phyloP scores from a whole-genome alignment of 1,140 invertebrate species.

The Sinonovacula constricta region DNA sequence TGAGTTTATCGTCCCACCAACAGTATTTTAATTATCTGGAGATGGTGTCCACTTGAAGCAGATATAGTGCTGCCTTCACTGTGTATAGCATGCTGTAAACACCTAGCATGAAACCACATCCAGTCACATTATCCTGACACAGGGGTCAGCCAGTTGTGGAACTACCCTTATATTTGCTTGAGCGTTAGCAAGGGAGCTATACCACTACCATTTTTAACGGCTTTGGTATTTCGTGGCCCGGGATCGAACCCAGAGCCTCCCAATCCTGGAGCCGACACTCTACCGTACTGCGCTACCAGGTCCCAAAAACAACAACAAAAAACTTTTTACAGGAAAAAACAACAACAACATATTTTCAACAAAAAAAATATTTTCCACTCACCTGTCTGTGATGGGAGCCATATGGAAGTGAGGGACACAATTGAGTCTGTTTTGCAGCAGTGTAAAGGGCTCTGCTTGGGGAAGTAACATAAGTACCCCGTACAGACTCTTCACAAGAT shows the following conservation, averaged over 20 bases:
- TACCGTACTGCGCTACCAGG: background rate
- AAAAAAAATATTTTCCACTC: conserved; percentile 3
- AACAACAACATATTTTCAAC: background rate
- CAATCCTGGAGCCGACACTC: background rate
- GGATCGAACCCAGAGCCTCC: background rate
- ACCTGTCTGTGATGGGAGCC: conserved; percentile 52
- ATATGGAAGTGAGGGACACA: conserved; percentile 85
- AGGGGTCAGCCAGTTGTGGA: too few relatives aligned
- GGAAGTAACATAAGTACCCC: conserved; percentile 98
- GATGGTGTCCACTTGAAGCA: too few relatives aligned
- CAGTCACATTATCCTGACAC: too few relatives aligned
- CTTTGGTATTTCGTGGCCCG: background rate
- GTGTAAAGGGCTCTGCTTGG: conserved; percentile 96
- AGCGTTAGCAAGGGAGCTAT: too few relatives aligned
- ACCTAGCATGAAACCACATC: too few relatives aligned
- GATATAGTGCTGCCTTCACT: too few relatives aligned
- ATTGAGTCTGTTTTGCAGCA: conserved; percentile 90
- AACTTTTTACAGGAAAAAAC: background rate
- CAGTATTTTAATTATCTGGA: too few relatives aligned
- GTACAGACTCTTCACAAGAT: conserved; percentile 93
- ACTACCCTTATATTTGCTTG: too few relatives aligned
- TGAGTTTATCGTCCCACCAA: background rate
- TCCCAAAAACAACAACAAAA: background rate
- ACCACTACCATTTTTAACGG: background rate
- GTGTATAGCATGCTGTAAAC: too few relatives aligned